These are phyloP conservation scores for Sorex fumeus DNA, from an alignment of 2,113 vertebrate genomes.

Conservation along the genomic window DNA sequence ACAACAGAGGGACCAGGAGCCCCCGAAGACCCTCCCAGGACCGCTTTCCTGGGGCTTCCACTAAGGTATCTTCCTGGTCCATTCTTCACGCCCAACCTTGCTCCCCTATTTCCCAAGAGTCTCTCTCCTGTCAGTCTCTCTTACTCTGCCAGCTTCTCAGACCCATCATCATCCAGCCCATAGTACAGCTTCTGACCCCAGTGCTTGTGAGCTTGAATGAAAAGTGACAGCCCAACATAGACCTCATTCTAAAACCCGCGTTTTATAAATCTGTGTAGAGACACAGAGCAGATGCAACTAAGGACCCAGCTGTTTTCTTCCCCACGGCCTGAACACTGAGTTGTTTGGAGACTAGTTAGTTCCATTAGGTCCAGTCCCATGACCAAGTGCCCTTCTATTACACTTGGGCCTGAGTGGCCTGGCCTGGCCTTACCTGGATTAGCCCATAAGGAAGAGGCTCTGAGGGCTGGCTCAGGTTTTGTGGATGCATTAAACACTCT, in stretches of 20 bases:
- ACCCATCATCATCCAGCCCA: not conserved
- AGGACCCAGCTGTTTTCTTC: conserved; percentile 75
- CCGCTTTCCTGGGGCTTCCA: not conserved
- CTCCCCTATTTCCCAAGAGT: not conserved
- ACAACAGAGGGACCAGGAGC: not conserved
- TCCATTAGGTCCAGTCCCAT: conserved; percentile 79
- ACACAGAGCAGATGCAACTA: too few relatives aligned
- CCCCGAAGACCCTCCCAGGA: not conserved
- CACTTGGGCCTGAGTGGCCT: conserved; percentile 82
- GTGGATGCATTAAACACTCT: conserved; percentile 73
- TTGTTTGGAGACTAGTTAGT: conserved; percentile 77
- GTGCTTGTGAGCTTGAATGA: not conserved
- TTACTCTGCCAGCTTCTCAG: not conserved
- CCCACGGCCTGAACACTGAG: not conserved
- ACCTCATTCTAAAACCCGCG: not conserved
- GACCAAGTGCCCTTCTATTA: conserved; percentile 84
- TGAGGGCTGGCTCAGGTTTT: conserved; percentile 77
- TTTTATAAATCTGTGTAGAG: not conserved
- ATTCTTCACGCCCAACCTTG: not conserved
- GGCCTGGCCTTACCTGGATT: conserved; percentile 74
- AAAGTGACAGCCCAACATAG: not conserved
- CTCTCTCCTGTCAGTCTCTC: not conserved
- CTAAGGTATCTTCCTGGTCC: not conserved
- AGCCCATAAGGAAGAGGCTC: conserved; percentile 74
- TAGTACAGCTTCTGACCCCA: not conserved